A percentile compares a stretch with the other conserved stretches of the same genome.
Conservation (phyloP, 2,797 vertebrate species). For the Rhinophrynus dorsalis region DNA sequence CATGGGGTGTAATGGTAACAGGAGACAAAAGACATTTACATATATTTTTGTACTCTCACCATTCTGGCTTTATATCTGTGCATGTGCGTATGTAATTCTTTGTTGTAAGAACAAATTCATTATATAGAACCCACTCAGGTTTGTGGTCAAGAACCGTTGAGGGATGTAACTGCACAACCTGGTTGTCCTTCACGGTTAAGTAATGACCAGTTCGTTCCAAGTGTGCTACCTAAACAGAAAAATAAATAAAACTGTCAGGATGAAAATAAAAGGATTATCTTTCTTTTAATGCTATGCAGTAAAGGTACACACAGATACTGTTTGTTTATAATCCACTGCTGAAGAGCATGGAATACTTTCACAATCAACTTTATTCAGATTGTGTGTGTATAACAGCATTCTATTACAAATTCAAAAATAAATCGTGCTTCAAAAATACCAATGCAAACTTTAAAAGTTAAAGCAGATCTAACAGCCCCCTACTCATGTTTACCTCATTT, state of each 20-base stretch:
- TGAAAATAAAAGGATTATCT: constrained; percentile 18
- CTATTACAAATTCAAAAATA: too few species aligned
- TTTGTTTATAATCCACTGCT: constrained; percentile 36
- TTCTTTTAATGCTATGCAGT: constrained; percentile 13
- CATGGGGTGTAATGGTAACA: too few species aligned
- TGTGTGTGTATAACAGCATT: too few species aligned
- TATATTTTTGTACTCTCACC: constrained; percentile 74
- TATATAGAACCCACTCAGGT: constrained; percentile 98
- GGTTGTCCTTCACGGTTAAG: constrained; percentile 98
- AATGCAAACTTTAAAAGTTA: too few species aligned
- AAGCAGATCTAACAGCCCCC: too few species aligned
- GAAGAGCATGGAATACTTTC: constrained; percentile 13
- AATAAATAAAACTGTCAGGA: constrained; percentile 8
- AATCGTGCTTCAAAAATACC: too few species aligned
- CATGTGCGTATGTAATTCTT: constrained; percentile 98
- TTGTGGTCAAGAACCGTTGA: constrained; percentile 98
- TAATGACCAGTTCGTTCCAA: constrained; percentile 97
- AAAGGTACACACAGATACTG: constrained; percentile 2
- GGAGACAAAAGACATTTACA: too few species aligned
- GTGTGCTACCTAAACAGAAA: constrained; percentile 85
- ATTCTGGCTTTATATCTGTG: constrained; percentile 96
- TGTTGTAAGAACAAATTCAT: constrained; percentile 97
- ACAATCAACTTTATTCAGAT: too few species aligned
- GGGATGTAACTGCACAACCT: constrained; percentile 96
- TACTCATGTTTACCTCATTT: too few species aligned